Base-by-base conservation (phyloP, 2,888 invertebrate species). In the Conops quadrifasciatus region DNA sequence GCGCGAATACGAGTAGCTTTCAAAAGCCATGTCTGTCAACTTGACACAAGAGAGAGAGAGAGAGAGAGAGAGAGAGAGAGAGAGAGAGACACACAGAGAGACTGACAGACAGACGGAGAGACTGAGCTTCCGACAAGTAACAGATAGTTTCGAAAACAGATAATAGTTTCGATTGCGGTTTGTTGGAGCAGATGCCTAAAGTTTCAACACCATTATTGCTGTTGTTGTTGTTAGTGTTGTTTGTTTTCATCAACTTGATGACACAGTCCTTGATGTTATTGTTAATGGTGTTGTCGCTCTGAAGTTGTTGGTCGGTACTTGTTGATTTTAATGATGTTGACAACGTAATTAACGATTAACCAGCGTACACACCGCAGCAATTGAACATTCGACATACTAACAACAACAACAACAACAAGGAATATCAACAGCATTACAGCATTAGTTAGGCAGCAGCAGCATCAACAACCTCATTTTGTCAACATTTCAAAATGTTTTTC, bases 241-340 rank as follows among this genome's bases (percentile, higher is more conserved):
- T 47, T 11, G 19, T 15, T 24, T 53, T 21, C 59, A 24, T 30
- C 59, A 28, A 24, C 60, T 28, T 7, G 19, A n/a, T 59, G 59
- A 15, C 58, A 24, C 11, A 59, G 30, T n/a, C n/a, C 19, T 30
- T n/a, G 53, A 15, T 56, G 24, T 24, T 30, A 19, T 66, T 66
- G 30, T 36, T 24, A n/a, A 26, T 26, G 59, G 9, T 66, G 51
- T 30, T 9, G 36, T 47, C 9, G 26, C 21, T 21, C 26, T 45
- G 58, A 21, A 21, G 26, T 16, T 16, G 30, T 30, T 58, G 56
- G 36, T 36, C 9, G 36, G 36, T 36, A 9, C 36, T 49, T 67
- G 49, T 67, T 60, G 67, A 19, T 30, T 30, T 56, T 56, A n/a
- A 19, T 65, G 66, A 59, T 59, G 67, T 59, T 47, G 67, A 28